Evolutionary conservation across 2,888 invertebrate species (phyloP).

Genomic region (Trichogramma evanescens): DNA sequence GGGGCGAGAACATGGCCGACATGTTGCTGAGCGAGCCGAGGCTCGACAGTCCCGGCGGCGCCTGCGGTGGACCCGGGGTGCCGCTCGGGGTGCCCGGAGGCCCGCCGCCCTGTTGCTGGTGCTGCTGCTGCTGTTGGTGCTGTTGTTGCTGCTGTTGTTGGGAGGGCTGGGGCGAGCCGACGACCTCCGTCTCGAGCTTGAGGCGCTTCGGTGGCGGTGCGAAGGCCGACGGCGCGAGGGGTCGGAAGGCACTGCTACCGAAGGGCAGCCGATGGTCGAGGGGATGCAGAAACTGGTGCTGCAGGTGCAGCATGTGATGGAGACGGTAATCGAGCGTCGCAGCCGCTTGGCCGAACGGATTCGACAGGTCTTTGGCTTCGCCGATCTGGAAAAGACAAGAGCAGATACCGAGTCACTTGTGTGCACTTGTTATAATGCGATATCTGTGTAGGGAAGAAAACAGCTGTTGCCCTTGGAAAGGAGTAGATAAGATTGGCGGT

Average conservation of each 20-base stretch:
- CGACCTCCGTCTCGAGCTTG: constrained; percentile 41
- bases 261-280: constrained; percentile 58
- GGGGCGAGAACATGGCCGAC: constrained; percentile 46
- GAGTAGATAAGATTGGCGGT: too few relatives aligned
- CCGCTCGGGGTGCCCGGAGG: neutral
- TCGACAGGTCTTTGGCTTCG: constrained; percentile 57
- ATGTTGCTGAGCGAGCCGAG: constrained; percentile 42
- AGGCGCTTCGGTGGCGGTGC: constrained; percentile 61
- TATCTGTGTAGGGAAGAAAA: too few relatives aligned
- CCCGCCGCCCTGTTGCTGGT: neutral
- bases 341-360: constrained; percentile 57
- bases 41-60: constrained; percentile 40
- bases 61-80: constrained; percentile 24
- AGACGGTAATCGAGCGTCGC: constrained; percentile 55
- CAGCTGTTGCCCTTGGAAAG: too few relatives aligned
- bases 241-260: constrained; percentile 56
- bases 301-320: constrained; percentile 64
- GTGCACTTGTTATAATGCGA: too few relatives aligned
- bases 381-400: constrained; percentile 17
- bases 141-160: neutral
- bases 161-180: constrained; percentile 18
- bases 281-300: constrained; percentile 66
- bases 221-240: constrained; percentile 58
- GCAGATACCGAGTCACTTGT: too few relatives aligned
- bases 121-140: too few relatives aligned